Evolutionary conservation across 2,888 invertebrate genomes (phyloP).

Genomic region (Diaphora mendica): DNA sequence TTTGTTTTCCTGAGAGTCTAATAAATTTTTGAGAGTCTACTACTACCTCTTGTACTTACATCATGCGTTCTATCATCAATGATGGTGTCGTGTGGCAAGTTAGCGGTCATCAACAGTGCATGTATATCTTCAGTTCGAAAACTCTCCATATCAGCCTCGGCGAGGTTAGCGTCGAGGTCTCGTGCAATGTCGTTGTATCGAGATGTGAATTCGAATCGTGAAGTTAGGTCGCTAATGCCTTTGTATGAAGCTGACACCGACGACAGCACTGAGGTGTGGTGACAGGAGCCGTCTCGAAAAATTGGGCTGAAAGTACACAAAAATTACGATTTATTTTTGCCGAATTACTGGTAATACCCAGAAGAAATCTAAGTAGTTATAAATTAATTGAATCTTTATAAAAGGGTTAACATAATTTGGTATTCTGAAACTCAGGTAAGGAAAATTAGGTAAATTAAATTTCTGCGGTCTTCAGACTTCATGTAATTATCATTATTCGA

Average conservation of each 20-base stretch:
- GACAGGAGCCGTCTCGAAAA: slow-evolving; percentile 93
- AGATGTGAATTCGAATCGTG: slow-evolving; percentile 83
- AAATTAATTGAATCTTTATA: background rate
- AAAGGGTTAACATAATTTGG: background rate
- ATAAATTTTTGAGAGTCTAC: background rate
- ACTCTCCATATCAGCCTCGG: slow-evolving; percentile 98
- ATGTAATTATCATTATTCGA: slow-evolving; percentile 14
- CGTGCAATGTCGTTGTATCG: slow-evolving; percentile 95
- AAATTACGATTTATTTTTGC: background rate
- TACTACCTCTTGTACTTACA: slow-evolving; percentile 66
- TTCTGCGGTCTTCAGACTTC: background rate
- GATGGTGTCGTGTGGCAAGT: slow-evolving; percentile 89
- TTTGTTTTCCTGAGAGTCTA: background rate
- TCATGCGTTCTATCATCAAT: slow-evolving; percentile 81
- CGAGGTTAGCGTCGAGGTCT: slow-evolving; percentile 96
- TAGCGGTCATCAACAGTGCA: slow-evolving; percentile 91
- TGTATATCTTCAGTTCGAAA: slow-evolving; percentile 97
- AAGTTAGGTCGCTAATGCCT: slow-evolving; percentile 87
- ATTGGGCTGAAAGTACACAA: slow-evolving; percentile 83
- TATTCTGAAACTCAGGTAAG: background rate
- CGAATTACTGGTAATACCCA: background rate
- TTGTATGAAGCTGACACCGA: slow-evolving; percentile 94
- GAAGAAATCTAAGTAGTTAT: background rate
- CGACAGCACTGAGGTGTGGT: slow-evolving; percentile 92
- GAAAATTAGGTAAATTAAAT: background rate